phyloP scores from a whole-genome alignment of 2,888 invertebrate genomes.

The Microplitis manilae region DNA sequence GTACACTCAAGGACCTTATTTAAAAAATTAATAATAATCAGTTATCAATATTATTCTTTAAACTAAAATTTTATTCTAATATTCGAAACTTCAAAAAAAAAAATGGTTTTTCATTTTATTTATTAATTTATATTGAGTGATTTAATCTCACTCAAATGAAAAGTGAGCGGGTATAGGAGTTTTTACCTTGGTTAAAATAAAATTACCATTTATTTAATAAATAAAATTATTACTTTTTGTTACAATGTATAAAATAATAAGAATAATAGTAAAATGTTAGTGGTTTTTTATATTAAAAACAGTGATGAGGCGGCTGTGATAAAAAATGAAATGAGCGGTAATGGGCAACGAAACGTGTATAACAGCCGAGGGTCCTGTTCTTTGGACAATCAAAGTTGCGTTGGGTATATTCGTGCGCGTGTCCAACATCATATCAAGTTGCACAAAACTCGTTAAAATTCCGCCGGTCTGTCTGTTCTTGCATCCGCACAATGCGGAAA shows the following conservation, averaged over 20 bases:
- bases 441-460: slow-evolving; percentile 65
- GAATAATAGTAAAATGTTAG: neutral
- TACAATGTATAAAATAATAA: neutral
- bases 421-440: slow-evolving; percentile 51
- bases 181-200: too few species aligned
- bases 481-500: slow-evolving; percentile 58
- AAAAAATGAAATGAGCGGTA: slow-evolving; percentile 22
- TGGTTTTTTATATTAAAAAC: slow-evolving; percentile 7
- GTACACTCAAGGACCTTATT: too few species aligned
- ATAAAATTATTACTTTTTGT: neutral
- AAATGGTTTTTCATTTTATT: too few species aligned
- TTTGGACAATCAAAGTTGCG: slow-evolving; percentile 43
- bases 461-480: slow-evolving; percentile 58
- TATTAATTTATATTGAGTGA: too few species aligned
- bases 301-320: neutral
- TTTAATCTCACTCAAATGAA: too few species aligned
- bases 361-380: slow-evolving; percentile 27
- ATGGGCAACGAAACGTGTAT: slow-evolving; percentile 4
- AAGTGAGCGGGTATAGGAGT: too few species aligned
- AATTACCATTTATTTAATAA: neutral
- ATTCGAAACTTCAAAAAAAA: too few species aligned
- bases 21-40: too few species aligned
- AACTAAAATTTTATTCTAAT: too few species aligned
- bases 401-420: slow-evolving; percentile 11
- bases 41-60: too few species aligned